phyloP scores from a whole-genome alignment of 2,113 vertebrate species.

The Ceuthmochares aereus region DNA sequence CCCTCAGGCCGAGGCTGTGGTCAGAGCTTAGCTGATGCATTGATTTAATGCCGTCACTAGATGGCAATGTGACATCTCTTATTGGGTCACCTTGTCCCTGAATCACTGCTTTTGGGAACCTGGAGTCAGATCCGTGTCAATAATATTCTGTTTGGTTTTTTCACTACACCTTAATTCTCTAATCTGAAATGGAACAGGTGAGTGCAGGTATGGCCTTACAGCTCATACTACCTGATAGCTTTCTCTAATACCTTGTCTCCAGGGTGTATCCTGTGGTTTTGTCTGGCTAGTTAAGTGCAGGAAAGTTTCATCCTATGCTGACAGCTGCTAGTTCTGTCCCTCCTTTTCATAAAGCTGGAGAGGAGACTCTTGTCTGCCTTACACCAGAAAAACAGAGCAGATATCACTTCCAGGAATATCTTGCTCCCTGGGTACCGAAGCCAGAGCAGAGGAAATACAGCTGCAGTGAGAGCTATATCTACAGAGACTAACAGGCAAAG shows the following conservation, averaged over 20 bases:
- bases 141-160: neutral
- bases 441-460: neutral
- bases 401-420: neutral
- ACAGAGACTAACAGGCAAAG: neutral
- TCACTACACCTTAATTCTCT: neutral
- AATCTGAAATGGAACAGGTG: neutral
- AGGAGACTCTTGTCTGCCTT: neutral
- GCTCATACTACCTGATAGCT: neutral
- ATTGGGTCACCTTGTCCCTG: neutral
- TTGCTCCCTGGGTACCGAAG: neutral
- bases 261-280: neutral
- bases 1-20: no score
- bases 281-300: neutral
- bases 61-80: constrained; percentile 54
- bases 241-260: neutral
- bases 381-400: neutral
- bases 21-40: neutral
- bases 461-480: neutral
- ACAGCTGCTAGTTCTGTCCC: neutral
- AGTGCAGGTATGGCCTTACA: neutral
- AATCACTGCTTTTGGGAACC: neutral
- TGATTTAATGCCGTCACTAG: neutral
- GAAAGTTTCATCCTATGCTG: neutral
- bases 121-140: neutral
- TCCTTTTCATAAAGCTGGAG: neutral